These are phyloP conservation scores for Rhincodon typus DNA, from an alignment of 2,797 vertebrate species.

Conservation along the genomic window DNA sequence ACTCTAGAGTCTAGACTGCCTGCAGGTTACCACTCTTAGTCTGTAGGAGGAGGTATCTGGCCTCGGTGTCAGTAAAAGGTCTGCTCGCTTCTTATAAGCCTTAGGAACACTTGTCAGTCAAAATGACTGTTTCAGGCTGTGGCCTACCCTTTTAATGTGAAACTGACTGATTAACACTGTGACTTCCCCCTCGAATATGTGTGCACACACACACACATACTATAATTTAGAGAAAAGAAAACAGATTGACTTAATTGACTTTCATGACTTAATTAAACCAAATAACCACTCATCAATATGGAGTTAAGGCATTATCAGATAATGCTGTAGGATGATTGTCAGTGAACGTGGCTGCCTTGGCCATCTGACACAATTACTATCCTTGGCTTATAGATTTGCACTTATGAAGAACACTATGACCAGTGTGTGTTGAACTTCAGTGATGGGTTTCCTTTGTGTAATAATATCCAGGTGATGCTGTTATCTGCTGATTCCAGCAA, in stretches of 20 bases:
- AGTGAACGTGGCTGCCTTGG: too few relatives aligned
- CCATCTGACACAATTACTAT: background rate
- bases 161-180: too few relatives aligned
- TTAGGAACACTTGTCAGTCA: background rate
- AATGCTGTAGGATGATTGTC: too few relatives aligned
- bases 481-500: background rate
- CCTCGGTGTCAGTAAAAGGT: background rate
- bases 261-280: too few relatives aligned
- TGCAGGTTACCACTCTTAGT: too few relatives aligned
- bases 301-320: too few relatives aligned
- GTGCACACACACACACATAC: too few relatives aligned
- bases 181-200: too few relatives aligned
- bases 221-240: too few relatives aligned
- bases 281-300: too few relatives aligned
- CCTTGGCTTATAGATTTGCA: background rate
- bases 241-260: too few relatives aligned
- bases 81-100: background rate
- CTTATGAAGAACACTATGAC: background rate
- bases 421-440: background rate
- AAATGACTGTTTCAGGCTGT: background rate
- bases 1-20: too few relatives aligned
- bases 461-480: background rate
- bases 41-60: background rate
- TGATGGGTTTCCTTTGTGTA: background rate
- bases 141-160: background rate